These are phyloP conservation scores for Patella vulgata DNA, from an alignment of 1,140 invertebrate species.

Conservation along the genomic window DNA sequence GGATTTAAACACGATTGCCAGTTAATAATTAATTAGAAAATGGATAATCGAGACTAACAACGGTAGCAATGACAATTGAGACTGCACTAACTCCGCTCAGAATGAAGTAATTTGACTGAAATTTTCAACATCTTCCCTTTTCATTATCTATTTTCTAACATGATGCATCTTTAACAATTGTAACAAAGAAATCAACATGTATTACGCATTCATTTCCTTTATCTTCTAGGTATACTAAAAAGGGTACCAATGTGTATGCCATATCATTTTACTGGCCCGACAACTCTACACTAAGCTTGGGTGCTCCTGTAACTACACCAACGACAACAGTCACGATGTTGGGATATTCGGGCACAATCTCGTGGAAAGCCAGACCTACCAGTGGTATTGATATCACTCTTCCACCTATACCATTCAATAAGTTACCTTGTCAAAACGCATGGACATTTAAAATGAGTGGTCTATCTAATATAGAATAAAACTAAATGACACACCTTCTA, in stretches of 20 bases:
- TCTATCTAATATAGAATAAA: slow-evolving; percentile 29
- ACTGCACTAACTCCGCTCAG: too few relatives aligned
- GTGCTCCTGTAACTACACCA: slow-evolving; percentile 49
- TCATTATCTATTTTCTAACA: too few relatives aligned
- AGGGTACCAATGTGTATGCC: slow-evolving; percentile 73
- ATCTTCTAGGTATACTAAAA: slow-evolving; percentile 68
- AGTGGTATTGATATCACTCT: slow-evolving; percentile 36
- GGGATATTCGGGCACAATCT: slow-evolving; percentile 36
- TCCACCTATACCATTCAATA: slow-evolving; percentile 37
- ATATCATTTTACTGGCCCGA: slow-evolving; percentile 76
- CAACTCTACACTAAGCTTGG: slow-evolving; percentile 69
- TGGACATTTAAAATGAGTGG: slow-evolving; percentile 50
- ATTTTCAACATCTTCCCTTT: too few relatives aligned
- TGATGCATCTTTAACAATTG: too few relatives aligned
- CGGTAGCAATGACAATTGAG: too few relatives aligned
- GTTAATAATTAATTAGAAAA: too few relatives aligned
- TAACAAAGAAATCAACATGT: too few relatives aligned
- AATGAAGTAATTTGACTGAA: too few relatives aligned
- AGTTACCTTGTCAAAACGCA: slow-evolving; percentile 46
- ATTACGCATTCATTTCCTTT: too few relatives aligned
- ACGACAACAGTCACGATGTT: slow-evolving; percentile 51
- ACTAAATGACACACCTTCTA: too few relatives aligned
- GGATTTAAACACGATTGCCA: too few relatives aligned
- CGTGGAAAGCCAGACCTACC: slow-evolving; percentile 12
- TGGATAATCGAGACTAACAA: too few relatives aligned